Evolutionary conservation across 1,140 invertebrate genomes (phyloP), one percentile per base, ranked within the genome.

Genomic region (Rhagoletis zephyria): DNA sequence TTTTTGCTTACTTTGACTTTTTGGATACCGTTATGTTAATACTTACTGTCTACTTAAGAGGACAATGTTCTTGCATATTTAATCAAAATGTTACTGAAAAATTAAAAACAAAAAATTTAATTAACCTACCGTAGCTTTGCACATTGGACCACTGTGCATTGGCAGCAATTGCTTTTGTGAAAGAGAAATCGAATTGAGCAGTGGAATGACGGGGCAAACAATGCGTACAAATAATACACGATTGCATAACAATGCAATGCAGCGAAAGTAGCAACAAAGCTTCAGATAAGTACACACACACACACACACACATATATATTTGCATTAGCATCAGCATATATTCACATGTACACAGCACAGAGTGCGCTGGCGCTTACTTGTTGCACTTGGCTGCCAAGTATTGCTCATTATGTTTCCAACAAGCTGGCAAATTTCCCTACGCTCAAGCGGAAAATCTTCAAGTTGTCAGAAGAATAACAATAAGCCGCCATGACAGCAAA

Each of bases 401-500:
- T 74, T 74, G 12, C 67, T 14, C 42, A 48, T 74, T 74, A 74
- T 48, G 14, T 16, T 45, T 10, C 42, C 67, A 74, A 74, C 67
- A 48, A n/a, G 67, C 67, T 74, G 67, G 67, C 67, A 74, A 74
- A 74, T 74, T 74, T 74, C 42, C 67, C 67, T 74, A 74, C 42
- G 67, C 67, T 74, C 42, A 48, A 48, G 67, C 67, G 42, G 67
- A 74, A 74, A 74, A 45, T 74, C 67, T 74, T 74, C 67, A 74
- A 74, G 14, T 48, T 74, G 67, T 45, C 67, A 74, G 12, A 48
- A n/a, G 67, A 74, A 74, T 74, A 45, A 74, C 67, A 74, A 74
- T 48, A 48, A 74, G 67, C 67, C 45, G 42, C 42, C 67, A 74
- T 74, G 67, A n/a, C 42, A 48, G 67, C 9, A 48, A 45, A 3